Evolutionary conservation across 2,797 vertebrate genomes (phyloP).

Genomic region (Gymnoscopelus braueri): DNA sequence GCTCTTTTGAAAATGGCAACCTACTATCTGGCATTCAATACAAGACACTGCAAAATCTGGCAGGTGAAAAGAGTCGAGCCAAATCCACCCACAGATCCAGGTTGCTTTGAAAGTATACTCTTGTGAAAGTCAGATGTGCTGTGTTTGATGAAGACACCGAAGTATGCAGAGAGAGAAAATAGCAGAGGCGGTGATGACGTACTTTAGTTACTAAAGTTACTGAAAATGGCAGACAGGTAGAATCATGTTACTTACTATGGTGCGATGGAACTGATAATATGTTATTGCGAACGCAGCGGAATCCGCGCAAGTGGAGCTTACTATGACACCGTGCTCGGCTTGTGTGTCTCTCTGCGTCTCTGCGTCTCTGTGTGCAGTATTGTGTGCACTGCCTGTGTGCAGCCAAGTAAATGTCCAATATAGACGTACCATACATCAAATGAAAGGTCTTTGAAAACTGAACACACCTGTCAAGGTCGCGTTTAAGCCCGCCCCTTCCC

Average conservation of each 20-base stretch:
- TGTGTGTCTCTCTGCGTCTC: too few relatives aligned
- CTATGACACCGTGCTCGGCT: too few relatives aligned
- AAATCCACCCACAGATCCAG: conserved; percentile 56
- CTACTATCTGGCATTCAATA: conserved; percentile 37
- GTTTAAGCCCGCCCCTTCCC: too few relatives aligned
- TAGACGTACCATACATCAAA: too few relatives aligned
- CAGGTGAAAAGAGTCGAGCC: conserved; percentile 38
- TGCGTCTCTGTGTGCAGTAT: too few relatives aligned
- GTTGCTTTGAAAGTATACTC: conserved; percentile 62
- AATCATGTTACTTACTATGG: not conserved
- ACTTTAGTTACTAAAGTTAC: conserved; percentile 9
- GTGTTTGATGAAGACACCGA: conserved; percentile 60
- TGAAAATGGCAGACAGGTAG: conserved; percentile 14
- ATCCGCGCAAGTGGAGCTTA: too few relatives aligned
- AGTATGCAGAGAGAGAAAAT: conserved; percentile 36
- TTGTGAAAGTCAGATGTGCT: conserved; percentile 50
- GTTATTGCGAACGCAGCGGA: too few relatives aligned
- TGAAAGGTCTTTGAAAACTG: too few relatives aligned
- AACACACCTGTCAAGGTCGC: too few relatives aligned
- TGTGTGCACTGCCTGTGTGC: too few relatives aligned
- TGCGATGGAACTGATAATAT: conserved; percentile 11
- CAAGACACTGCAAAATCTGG: not conserved
- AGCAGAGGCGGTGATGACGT: conserved; percentile 37
- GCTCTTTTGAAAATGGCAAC: not conserved
- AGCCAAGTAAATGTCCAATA: too few relatives aligned